A percentile compares a stretch with the other conserved stretches of the same genome.
Conservation (phyloP, 2,888 invertebrate species). For the Timandra comae region DNA sequence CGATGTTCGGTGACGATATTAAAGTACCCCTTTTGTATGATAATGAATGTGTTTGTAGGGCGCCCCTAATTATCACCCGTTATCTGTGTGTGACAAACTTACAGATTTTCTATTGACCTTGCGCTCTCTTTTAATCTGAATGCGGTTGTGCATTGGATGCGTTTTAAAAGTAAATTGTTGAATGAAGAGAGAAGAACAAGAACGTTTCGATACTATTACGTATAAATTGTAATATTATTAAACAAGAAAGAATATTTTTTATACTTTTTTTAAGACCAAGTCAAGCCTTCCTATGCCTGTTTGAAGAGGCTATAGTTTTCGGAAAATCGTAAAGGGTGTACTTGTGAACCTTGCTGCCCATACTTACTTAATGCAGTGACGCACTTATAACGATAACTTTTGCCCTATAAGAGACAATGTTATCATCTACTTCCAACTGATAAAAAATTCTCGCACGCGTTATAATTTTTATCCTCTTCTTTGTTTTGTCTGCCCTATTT, state of each 20-base stretch:
- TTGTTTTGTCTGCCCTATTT: constrained; percentile 9
- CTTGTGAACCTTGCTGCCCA: too few species aligned
- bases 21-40: constrained; percentile 8
- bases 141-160: too few species aligned
- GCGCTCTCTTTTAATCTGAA: constrained; percentile 1
- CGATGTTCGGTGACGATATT: constrained; percentile 14
- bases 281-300: too few species aligned
- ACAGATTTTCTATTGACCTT: constrained; percentile 9
- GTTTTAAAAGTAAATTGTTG: too few species aligned
- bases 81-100: constrained; percentile 1
- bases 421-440: constrained; percentile 29
- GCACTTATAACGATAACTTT: constrained; percentile 37
- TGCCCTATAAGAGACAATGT: constrained; percentile 46
- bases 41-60: constrained; percentile 13
- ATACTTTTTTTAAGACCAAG: too few species aligned
- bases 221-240: too few species aligned
- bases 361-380: constrained; percentile 26
- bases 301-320: too few species aligned
- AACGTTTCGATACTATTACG: too few species aligned
- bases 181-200: too few species aligned
- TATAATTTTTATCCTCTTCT: constrained; percentile 12
- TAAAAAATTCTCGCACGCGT: constrained; percentile 25
- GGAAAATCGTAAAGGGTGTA: too few species aligned
- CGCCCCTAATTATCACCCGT: constrained; percentile 9
- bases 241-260: too few species aligned